These are phyloP conservation scores for Prunella fulvescens DNA, from an alignment of 2,113 vertebrate species.

Conservation along the genomic window DNA sequence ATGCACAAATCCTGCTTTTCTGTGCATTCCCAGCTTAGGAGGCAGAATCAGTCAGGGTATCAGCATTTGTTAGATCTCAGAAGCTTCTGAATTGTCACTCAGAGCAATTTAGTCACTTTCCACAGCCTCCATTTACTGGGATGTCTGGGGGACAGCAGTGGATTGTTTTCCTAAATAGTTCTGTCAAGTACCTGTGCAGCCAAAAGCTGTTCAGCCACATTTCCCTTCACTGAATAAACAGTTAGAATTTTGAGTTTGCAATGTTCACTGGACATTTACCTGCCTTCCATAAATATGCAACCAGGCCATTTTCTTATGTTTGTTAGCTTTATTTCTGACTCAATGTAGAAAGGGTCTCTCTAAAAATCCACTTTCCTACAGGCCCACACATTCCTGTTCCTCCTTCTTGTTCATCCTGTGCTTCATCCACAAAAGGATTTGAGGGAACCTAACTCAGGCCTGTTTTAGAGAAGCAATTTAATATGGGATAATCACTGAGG, in stretches of 20 bases:
- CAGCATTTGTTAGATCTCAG: not conserved
- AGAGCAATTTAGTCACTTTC: not conserved
- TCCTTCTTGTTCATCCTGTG: not conserved
- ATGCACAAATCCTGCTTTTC: not conserved
- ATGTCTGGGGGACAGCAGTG: not conserved
- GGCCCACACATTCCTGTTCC: not conserved
- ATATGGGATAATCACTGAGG: not conserved
- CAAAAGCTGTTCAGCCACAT: not conserved
- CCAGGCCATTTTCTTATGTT: not conserved
- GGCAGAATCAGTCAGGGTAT: not conserved
- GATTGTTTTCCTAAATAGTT: not conserved
- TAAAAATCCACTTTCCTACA: not conserved
- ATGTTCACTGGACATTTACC: not conserved
- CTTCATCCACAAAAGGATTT: not conserved
- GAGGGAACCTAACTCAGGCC: not conserved
- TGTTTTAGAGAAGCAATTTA: not conserved
- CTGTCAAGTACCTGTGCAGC: not conserved
- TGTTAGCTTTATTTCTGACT: not conserved
- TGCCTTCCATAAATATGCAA: not conserved
- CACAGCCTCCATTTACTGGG: not conserved
- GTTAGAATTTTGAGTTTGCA: not conserved
- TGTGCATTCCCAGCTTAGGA: not conserved
- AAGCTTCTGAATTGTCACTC: not conserved
- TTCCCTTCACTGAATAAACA: not conserved
- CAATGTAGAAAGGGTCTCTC: not conserved